Conservation (phyloP, 2,113 vertebrate species). For the Tapirus terrestris region DNA sequence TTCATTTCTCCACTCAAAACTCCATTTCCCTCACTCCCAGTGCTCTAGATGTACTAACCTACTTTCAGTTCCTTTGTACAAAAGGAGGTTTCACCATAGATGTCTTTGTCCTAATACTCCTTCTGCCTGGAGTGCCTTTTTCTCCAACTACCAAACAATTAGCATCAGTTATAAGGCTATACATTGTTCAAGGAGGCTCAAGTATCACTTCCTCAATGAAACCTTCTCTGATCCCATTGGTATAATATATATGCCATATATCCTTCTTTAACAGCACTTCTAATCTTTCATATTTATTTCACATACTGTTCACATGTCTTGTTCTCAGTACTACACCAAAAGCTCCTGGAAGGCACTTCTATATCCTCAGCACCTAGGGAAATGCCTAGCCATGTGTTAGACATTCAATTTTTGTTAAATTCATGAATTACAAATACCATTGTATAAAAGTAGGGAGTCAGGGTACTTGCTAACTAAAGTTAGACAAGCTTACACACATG, state of each 20-base stretch:
- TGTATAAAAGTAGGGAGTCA: neutral
- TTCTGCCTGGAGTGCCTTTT: neutral
- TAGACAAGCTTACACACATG: neutral
- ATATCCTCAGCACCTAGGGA: neutral
- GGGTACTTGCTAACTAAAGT: neutral
- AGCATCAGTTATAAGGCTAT: neutral
- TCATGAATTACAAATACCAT: slow-evolving; percentile 10
- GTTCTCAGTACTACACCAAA: neutral
- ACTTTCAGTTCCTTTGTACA: neutral
- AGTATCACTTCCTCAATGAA: slow-evolving; percentile 12
- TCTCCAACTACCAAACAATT: neutral
- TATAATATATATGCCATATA: neutral
- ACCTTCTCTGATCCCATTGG: neutral
- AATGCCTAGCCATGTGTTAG: neutral
- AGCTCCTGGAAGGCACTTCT: neutral
- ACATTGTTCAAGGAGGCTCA: neutral
- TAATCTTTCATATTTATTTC: neutral
- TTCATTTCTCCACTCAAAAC: neutral
- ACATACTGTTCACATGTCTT: neutral
- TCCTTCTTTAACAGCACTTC: slow-evolving; percentile 4
- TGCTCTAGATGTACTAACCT: neutral
- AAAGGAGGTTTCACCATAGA: neutral
- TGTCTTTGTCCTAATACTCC: neutral
- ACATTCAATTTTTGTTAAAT: slow-evolving; percentile 2
- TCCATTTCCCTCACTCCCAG: neutral